A percentile compares a stretch with the other conserved stretches of the same genome.
phyloP scores from a whole-genome alignment of 2,888 invertebrate genomes.

The Xylocampa areola region DNA sequence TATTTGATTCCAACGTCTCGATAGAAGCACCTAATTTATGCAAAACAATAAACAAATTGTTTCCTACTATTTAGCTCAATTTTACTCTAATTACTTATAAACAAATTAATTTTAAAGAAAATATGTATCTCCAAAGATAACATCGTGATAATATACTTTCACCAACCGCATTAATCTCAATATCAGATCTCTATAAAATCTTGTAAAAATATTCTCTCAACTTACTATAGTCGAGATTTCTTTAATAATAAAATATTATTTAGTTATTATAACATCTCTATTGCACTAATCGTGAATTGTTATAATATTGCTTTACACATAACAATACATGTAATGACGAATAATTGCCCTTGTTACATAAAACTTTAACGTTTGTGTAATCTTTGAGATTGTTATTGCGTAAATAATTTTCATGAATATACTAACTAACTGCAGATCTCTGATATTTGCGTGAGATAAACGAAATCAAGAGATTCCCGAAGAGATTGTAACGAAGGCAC shows the following conservation, averaged over 20 bases:
- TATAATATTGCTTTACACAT: constrained; percentile 80
- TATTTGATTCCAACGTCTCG: constrained; percentile 43
- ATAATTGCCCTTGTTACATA: constrained; percentile 64
- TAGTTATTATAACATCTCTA: constrained; percentile 84
- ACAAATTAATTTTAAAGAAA: constrained; percentile 62
- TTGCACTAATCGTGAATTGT: constrained; percentile 83
- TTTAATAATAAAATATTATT: constrained; percentile 79
- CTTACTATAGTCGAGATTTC: constrained; percentile 66
- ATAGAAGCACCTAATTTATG: constrained; percentile 64
- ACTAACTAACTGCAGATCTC: constrained; percentile 57
- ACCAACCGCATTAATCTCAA: constrained; percentile 85
- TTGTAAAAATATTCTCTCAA: constrained; percentile 73
- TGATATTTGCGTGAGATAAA: constrained; percentile 61
- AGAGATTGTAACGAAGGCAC: constrained; percentile 82
- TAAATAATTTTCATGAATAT: constrained; percentile 47
- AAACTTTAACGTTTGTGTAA: constrained; percentile 48
- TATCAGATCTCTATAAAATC: constrained; percentile 85
- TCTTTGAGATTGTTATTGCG: constrained; percentile 60
- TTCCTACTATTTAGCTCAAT: constrained; percentile 53
- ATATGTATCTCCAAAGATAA: constrained; percentile 70
- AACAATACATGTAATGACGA: constrained; percentile 60
- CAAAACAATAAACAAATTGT: constrained; percentile 49
- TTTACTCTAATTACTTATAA: constrained; percentile 56
- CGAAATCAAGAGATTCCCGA: constrained; percentile 78
- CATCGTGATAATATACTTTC: constrained; percentile 65